Conservation (phyloP, 1,140 invertebrate genomes). For the Meloidogyne chitwoodi region DNA sequence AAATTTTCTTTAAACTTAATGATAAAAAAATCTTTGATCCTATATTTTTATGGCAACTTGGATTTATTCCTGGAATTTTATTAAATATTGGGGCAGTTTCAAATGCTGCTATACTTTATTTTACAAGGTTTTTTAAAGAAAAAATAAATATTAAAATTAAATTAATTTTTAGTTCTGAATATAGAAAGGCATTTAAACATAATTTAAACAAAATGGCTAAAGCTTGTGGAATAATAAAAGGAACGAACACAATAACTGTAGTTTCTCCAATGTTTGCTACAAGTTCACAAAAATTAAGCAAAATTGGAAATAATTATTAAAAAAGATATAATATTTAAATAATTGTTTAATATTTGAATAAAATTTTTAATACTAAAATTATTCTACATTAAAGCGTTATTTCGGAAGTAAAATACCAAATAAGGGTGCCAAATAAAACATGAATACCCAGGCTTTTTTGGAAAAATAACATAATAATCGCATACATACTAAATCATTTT, state of each 20-base stretch:
- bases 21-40: not conserved
- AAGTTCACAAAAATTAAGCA: not conserved
- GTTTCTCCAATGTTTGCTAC: not conserved
- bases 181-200: not conserved
- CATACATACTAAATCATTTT: no score
- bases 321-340: no score
- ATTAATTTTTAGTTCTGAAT: not conserved
- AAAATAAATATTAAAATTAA: not conserved
- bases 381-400: no score
- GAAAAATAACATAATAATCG: no score
- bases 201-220: not conserved
- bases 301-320: not conserved
- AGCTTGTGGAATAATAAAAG: not conserved
- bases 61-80: constrained; percentile 12
- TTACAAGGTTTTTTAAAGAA: not conserved
- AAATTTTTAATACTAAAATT: no score
- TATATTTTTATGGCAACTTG: not conserved
- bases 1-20: not conserved
- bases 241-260: not conserved
- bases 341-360: no score
- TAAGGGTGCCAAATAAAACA: no score
- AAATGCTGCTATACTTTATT: constrained; percentile 7
- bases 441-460: no score
- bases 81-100: not conserved
- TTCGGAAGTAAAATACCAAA: no score